Conservation (phyloP, 2,888 invertebrate genomes). For the Chirona hameri region DNA sequence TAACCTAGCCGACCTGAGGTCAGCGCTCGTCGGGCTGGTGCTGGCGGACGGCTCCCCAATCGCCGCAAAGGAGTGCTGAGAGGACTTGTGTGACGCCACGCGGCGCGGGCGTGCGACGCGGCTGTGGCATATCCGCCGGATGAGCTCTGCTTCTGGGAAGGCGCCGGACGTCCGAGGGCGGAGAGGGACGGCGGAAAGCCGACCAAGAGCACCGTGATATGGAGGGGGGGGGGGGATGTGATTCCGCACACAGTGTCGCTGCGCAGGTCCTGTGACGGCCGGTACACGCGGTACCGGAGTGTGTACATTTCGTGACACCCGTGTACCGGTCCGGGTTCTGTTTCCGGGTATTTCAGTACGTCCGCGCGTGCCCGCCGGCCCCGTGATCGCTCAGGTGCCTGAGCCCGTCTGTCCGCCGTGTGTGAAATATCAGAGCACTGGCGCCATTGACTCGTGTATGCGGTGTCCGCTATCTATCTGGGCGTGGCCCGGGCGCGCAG, state of each 20-base stretch:
- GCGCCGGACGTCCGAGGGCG: background rate
- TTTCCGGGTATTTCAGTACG: too few relatives aligned
- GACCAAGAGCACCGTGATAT: background rate
- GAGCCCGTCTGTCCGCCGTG: too few relatives aligned
- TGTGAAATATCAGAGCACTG: background rate
- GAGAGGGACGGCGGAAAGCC: background rate
- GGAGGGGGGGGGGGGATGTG: background rate
- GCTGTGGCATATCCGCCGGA: background rate
- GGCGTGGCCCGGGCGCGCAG: background rate
- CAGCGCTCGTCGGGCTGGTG: background rate
- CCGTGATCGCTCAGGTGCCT: too few relatives aligned
- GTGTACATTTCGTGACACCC: too few relatives aligned
- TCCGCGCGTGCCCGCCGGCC: too few relatives aligned
- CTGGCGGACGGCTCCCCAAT: background rate
- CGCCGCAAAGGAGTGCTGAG: background rate
- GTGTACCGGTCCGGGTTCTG: too few relatives aligned
- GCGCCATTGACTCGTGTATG: background rate
- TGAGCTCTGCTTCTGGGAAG: background rate
- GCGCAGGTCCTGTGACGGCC: too few relatives aligned
- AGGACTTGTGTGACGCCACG: background rate
- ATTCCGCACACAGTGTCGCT: too few relatives aligned
- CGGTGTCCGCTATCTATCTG: background rate
- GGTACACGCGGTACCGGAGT: too few relatives aligned
- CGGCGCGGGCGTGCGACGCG: background rate
- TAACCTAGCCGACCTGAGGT: constrained; percentile 1